Base-by-base conservation (phyloP, 2,797 vertebrate genomes). In the Trachops cirrhosus region DNA sequence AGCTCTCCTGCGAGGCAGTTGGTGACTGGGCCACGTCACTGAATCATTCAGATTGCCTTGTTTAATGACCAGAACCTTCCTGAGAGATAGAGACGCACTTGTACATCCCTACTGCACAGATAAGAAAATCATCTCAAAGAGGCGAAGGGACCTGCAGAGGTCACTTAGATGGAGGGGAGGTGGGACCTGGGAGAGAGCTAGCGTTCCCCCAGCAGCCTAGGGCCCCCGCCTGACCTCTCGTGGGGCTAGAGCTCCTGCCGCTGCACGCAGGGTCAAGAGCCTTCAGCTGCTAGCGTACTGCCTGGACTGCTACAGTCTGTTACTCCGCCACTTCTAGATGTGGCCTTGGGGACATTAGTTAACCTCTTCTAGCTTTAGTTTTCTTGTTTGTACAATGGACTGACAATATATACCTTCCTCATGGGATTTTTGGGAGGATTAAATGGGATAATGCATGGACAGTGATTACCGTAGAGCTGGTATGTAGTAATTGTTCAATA, bases 181-280 rank as follows among this genome's bases (percentile, higher is more conserved):
- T 37, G 71, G 46, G 2, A 14, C 10, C 59, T 34, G 34, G 32
- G 75, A 10, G 12, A 22, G 15, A 9, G 5, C 3, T 32, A 18
- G 6, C 5, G 80, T 21, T n/a, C 64, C 37, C 26, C 44, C 26
- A 3, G 39, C 29, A 54, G 41, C 32, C 34, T 2, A 16, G 39
- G 32, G 5, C 48, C 18, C 32, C 5, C 10, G 3, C 19, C 10
- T 9, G 2, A 1, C 11, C 46, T 29, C 26, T 46, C 12, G 0
- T 2, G 32, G 44, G 32, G 32, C 18, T 4, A 44, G 22, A 34
- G 3, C 7, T 22, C 16, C 24, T 24, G 12, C 39, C 26, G 8
- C 64, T 46, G 11, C 0, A 2, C 5, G 26, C 3, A 2, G 1
- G 10, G 37, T 3, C 6, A 26, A 19, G 57, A 64, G 54, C 48